Evolutionary conservation across 2,888 invertebrate genomes (phyloP).

Genomic region (Machimus atricapillus): DNA sequence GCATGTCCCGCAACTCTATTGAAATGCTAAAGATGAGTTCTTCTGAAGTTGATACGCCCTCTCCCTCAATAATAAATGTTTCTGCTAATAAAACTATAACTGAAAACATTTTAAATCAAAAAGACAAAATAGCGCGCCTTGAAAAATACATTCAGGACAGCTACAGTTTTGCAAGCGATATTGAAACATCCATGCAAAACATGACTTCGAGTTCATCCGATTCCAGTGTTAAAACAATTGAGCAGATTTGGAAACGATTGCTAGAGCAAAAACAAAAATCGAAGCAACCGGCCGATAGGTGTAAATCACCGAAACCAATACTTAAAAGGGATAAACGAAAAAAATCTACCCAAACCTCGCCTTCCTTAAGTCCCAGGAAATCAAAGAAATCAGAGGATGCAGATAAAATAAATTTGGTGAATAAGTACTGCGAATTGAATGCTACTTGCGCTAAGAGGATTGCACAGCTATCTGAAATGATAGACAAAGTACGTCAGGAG

Average conservation of each 20-base stretch:
- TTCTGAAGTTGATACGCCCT: slow-evolving; percentile 64
- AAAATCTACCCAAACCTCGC: neutral
- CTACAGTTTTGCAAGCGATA: slow-evolving; percentile 56
- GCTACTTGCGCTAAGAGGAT: slow-evolving; percentile 67
- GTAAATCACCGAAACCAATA: slow-evolving; percentile 31
- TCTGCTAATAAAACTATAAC: slow-evolving; percentile 56
- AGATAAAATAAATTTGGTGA: slow-evolving; percentile 48
- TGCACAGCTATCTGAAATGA: slow-evolving; percentile 65
- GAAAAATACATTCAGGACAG: slow-evolving; percentile 58
- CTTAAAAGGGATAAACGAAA: slow-evolving; percentile 10
- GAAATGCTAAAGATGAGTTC: slow-evolving; percentile 63
- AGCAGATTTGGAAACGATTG: slow-evolving; percentile 55
- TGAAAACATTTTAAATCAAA: slow-evolving; percentile 47
- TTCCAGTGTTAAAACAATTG: slow-evolving; percentile 49
- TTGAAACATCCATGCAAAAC: slow-evolving; percentile 55
- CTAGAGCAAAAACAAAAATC: slow-evolving; percentile 43
- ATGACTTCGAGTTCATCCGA: neutral
- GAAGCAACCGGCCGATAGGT: neutral
- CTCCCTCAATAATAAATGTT: slow-evolving; percentile 62
- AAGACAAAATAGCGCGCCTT: slow-evolving; percentile 53
- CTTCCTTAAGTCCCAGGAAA: neutral
- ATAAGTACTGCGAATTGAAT: slow-evolving; percentile 65
- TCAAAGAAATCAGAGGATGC: neutral
- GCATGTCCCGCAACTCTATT: slow-evolving; percentile 65
- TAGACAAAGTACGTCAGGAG: slow-evolving; percentile 68